Base-by-base conservation (phyloP, 1,140 invertebrate species). In the Chelonus insularis region DNA sequence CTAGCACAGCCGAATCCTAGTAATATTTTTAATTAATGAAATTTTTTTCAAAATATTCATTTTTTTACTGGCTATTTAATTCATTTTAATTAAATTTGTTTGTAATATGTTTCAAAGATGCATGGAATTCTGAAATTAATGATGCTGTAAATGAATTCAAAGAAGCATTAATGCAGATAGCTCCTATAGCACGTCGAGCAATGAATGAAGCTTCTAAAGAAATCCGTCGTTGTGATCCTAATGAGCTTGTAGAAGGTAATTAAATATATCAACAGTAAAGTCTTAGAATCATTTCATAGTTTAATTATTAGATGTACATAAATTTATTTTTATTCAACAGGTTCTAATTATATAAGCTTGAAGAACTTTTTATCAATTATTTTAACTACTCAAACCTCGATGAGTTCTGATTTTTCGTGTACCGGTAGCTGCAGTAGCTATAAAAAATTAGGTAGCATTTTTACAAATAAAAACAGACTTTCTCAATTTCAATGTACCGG, bases 151-250 rank as follows among this genome's bases (percentile, higher is more conserved):
- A 52, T 8, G 50, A 52, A 2, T 52, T 14, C 9, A 25, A 29
- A 36, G 50, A 52, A n/a, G 34, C 5, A 14, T 12, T 34, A 8
- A 11, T 52, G 7, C 1, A 4, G 14, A 52, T 52, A 1, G 50
- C 50, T 7, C 23, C 8, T 16, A n/a, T 52, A 1, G 25, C 50
- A 4, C 23, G 50, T 3, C 4, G 1, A 2, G 1, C 50, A 5
- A 32, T 16, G 50, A 14, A 52, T 16, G 11, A 9, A 14, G 23
- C 23, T 16, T 52, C 50, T 14, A 52, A 18, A 36, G 25, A 9
- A 52, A 52, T 52, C 7, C 23, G 50, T 12, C 50, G 50, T 16
- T 52, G 50, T 36, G 50, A 52, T 36, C 50, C 50, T 8, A 14
- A 34, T 7, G 9, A 52, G 12, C 16, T 14, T 14, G 23, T 12